These are phyloP conservation scores for Lycaon pictus DNA, from an alignment of 2,113 vertebrate species.

Conservation along the genomic window DNA sequence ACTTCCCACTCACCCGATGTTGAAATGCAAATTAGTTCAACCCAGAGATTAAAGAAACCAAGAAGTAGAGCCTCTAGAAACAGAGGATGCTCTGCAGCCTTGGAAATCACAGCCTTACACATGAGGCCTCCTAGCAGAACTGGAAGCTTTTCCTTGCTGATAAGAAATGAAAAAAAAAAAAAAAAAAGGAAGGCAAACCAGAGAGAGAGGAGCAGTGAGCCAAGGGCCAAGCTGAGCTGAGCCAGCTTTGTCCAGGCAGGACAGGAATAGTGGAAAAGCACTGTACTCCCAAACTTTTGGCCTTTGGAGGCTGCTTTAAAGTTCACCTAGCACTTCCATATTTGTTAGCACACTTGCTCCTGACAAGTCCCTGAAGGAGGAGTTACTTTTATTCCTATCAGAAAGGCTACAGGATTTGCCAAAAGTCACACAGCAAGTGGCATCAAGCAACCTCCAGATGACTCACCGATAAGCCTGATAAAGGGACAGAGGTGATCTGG, in stretches of 20 bases:
- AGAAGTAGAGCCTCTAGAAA: neutral
- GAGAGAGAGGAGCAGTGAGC: neutral
- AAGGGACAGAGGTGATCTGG: neutral
- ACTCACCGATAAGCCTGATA: neutral
- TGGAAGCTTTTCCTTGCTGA: neutral
- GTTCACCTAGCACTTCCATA: neutral
- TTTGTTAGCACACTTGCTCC: neutral
- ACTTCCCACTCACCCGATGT: neutral
- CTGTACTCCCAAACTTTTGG: neutral
- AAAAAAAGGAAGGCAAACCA: neutral
- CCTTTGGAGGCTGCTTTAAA: neutral
- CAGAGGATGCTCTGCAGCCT: neutral
- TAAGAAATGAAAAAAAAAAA: neutral
- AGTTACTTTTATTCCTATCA: neutral
- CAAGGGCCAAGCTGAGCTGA: neutral
- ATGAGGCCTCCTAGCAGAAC: neutral
- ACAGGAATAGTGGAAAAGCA: neutral
- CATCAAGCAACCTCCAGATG: neutral
- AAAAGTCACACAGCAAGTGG: neutral
- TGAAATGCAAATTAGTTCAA: conserved; percentile 50
- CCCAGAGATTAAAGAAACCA: conserved; percentile 41
- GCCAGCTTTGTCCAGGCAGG: neutral
- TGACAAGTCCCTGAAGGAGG: neutral
- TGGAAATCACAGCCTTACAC: neutral
- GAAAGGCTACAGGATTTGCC: neutral